Conservation (phyloP, 2,888 invertebrate species). For the Therioaphis trifolii region DNA sequence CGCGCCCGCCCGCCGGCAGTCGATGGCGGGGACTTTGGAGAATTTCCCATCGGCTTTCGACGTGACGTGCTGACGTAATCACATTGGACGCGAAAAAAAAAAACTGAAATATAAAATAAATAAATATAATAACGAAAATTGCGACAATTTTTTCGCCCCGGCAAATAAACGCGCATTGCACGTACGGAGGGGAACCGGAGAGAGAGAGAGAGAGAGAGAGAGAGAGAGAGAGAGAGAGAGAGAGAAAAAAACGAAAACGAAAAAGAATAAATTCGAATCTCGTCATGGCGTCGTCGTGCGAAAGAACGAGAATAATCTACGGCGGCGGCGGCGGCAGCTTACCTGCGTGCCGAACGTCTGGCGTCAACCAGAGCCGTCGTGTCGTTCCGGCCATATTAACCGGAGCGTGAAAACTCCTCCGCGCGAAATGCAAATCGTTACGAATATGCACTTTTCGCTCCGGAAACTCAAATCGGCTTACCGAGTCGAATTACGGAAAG, state of each 20-base stretch:
- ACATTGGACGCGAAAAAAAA: not conserved
- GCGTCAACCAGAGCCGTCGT: too few relatives aligned
- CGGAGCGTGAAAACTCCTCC: conserved; percentile 40
- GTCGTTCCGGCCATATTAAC: not conserved
- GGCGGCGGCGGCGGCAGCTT: too few relatives aligned
- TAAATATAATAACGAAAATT: conserved; percentile 26
- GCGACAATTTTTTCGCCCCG: not conserved
- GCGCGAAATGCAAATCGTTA: conserved; percentile 53
- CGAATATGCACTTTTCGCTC: conserved; percentile 35
- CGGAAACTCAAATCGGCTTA: conserved; percentile 46
- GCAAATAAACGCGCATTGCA: too few relatives aligned
- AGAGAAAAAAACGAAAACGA: too few relatives aligned
- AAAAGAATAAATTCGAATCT: too few relatives aligned
- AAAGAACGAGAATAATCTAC: too few relatives aligned
- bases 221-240: too few relatives aligned
- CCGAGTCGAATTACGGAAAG: conserved; percentile 21
- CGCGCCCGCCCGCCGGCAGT: not conserved
- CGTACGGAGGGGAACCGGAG: too few relatives aligned
- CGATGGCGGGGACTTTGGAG: not conserved
- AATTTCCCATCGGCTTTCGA: conserved; percentile 13
- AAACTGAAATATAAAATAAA: not conserved
- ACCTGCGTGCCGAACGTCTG: too few relatives aligned
- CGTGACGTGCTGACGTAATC: conserved; percentile 47
- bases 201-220: too few relatives aligned
- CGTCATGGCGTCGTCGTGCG: too few relatives aligned